Evolutionary conservation across 1,140 invertebrate genomes (phyloP), one percentile per base, ranked within the genome.

Genomic region (Lasioglossum baleicum): DNA sequence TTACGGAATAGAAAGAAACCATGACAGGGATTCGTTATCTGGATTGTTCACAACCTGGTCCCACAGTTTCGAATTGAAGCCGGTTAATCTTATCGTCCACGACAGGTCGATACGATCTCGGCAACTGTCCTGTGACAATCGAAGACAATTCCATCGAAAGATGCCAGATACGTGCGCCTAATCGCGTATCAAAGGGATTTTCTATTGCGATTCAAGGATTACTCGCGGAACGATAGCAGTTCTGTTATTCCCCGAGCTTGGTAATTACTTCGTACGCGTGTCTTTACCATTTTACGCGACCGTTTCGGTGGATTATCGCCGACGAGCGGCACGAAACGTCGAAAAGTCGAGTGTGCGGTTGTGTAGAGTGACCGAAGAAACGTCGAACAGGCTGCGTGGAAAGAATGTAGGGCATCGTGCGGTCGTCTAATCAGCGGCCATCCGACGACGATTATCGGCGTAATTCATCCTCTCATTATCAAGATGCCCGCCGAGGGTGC

Each of bases 41-140:
- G 35, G 40, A 53, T 11, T 20, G 20, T 75, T 80, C 56, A 53
- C 71, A 44, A 69, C 13, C 48, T 61, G n/a, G 7, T 44, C 51
- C 20, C 15, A 22, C 17, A 74, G 48, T 80, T 83, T 73, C 70
- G 73, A 66, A 70, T 74, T 74, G 76, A 35, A 22, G 60, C 72
- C 44, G 13, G 15, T 3, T 85, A 85, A 83, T 86, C 84, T 86
- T 86, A 86, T 86, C 84, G 42, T 58, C 35, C 64, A 11, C 75
- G 58, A 83, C 56, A 65, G 56, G 48, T 2, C 35, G 74, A 78
- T 84, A 42, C 66, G 71, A 84, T 84, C 82, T 48, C 26, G 17
- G 66, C 20, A 73, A 75, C 70, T 79, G 75, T 75, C 75, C 69
- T 82, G 75, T 79, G 70, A 56, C 42, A 31, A 35, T 72, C 68